Conservation (phyloP, 2,888 invertebrate genomes). For the Xanthorhoe designata region DNA sequence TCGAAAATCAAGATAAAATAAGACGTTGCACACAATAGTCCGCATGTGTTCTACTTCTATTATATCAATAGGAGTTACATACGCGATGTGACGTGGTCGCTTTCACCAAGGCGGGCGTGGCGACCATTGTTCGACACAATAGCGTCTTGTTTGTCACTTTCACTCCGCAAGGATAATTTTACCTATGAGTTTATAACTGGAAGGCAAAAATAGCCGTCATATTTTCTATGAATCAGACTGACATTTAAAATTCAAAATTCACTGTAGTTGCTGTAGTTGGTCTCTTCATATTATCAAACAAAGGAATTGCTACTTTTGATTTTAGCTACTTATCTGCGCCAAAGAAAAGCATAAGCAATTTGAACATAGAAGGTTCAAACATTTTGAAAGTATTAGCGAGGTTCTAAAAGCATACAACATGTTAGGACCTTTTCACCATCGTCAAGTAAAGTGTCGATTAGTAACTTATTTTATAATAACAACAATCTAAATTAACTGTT, state of each 20-base stretch:
- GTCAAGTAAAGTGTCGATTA: too few species aligned
- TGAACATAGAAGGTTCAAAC: too few species aligned
- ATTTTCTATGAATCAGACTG: background rate
- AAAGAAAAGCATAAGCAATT: too few species aligned
- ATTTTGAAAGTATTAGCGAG: too few species aligned
- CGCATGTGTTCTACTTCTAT: background rate
- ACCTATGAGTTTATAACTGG: conserved; percentile 4
- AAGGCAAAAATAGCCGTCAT: background rate
- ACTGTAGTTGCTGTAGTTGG: too few species aligned
- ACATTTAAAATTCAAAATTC: background rate
- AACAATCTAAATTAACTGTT: too few species aligned
- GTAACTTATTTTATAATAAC: too few species aligned
- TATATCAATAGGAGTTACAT: background rate
- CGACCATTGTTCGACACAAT: conserved; percentile 67
- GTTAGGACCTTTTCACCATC: too few species aligned
- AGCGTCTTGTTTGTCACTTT: conserved; percentile 60
- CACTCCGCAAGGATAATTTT: conserved; percentile 40
- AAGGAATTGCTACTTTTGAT: too few species aligned
- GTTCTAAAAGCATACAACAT: too few species aligned
- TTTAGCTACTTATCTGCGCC: too few species aligned
- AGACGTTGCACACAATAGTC: background rate
- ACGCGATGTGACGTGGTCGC: conserved; percentile 44
- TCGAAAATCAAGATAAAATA: background rate
- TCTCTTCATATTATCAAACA: too few species aligned
- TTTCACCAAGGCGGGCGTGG: conserved; percentile 54